Percentiles rank a stretch among this genome's conserved stretches.
These are phyloP conservation scores for Gymnorhina tibicen DNA, from an alignment of 2,113 vertebrate genomes.

Conservation along the genomic window DNA sequence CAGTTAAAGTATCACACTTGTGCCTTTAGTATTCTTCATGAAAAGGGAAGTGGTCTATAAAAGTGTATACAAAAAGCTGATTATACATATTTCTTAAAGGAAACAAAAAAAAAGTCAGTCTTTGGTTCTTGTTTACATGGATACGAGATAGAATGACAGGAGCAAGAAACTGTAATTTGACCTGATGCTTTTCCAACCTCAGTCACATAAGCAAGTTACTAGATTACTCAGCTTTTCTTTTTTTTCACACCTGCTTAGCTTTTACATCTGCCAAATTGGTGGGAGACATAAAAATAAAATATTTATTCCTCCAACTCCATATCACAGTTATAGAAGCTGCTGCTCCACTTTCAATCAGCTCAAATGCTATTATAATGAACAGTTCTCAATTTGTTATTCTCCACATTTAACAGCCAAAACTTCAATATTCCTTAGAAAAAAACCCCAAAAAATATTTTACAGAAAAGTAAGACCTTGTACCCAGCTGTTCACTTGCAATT, in stretches of 20 bases:
- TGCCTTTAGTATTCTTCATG: background rate
- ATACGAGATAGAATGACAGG: background rate
- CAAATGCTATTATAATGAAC: background rate
- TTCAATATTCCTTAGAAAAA: background rate
- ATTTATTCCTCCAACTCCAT: background rate
- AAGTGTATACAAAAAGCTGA: background rate
- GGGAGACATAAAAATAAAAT: background rate
- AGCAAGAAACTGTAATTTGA: background rate
- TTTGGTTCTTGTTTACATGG: background rate
- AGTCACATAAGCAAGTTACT: background rate
- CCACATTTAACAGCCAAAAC: background rate
- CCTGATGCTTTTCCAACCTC: background rate
- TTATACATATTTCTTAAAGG: background rate
- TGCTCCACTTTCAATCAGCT: background rate
- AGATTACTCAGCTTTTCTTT: background rate
- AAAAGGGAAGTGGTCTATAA: background rate
- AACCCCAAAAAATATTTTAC: background rate
- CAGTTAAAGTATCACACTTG: background rate
- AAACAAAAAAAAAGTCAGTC: background rate
- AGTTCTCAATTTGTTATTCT: background rate
- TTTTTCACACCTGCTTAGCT: background rate
- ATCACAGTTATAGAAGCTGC: background rate
- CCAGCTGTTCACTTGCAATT: background rate
- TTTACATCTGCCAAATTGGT: background rate
- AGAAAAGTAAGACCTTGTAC: background rate